Conservation (phyloP, 2,888 invertebrate genomes). For the Nephrotoma appendiculata region DNA sequence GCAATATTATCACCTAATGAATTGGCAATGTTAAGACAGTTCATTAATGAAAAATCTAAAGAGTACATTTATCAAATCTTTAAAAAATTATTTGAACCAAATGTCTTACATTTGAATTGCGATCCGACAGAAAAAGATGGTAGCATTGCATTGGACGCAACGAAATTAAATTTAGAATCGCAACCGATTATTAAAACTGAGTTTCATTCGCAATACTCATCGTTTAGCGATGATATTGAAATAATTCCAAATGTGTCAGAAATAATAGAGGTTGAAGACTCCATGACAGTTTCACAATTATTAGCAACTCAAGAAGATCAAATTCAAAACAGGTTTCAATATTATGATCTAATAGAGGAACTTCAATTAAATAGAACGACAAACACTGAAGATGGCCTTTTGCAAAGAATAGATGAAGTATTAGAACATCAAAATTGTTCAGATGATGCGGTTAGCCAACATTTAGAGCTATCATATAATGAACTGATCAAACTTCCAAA, state of each 20-base stretch:
- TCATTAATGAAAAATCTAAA: no score
- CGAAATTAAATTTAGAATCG: background rate
- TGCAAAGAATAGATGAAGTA: background rate
- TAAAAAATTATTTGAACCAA: no score
- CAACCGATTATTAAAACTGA: background rate
- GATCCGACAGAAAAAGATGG: no score
- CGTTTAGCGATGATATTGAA: background rate
- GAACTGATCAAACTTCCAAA: background rate
- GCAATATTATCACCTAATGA: no score
- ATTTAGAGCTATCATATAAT: background rate
- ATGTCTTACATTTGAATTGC: no score
- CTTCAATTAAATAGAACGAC: background rate
- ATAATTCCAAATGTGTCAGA: background rate
- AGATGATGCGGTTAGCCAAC: background rate
- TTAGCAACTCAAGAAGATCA: background rate
- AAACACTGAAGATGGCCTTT: background rate
- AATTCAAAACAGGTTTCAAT: background rate
- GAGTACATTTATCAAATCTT: no score
- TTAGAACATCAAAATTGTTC: background rate
- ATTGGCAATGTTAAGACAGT: no score
- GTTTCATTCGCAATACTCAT: background rate
- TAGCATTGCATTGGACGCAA: background rate
- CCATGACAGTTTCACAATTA: background rate
- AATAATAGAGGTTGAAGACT: background rate
- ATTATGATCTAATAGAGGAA: background rate